A percentile compares a stretch with the other conserved stretches of the same genome.
Conservation (phyloP, 2,888 invertebrate species). For the Watsonalla cultraria region DNA sequence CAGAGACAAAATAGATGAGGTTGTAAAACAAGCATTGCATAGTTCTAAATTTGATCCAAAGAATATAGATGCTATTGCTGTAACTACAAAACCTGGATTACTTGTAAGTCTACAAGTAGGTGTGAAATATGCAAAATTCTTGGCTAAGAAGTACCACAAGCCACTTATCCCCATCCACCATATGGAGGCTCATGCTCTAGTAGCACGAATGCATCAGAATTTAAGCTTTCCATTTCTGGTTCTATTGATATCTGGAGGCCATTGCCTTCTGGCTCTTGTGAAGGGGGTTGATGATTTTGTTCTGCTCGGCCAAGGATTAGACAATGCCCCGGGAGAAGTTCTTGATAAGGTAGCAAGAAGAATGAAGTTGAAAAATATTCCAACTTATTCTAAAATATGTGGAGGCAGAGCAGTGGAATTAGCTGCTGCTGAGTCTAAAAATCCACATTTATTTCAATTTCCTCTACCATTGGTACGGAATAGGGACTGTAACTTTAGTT, state of each 20-base stretch:
- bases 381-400: slow-evolving; percentile 83
- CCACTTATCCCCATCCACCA: slow-evolving; percentile 98
- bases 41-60: slow-evolving; percentile 77
- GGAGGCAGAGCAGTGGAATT: slow-evolving; percentile 93
- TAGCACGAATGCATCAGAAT: slow-evolving; percentile 84
- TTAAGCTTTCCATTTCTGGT: slow-evolving; percentile 93
- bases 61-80: slow-evolving; percentile 92
- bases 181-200: slow-evolving; percentile 99
- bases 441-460: slow-evolving; percentile 82
- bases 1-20: slow-evolving; percentile 84
- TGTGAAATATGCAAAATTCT: slow-evolving; percentile 87
- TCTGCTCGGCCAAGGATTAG: slow-evolving; percentile 87
- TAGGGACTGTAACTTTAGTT: slow-evolving; percentile 93
- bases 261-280: slow-evolving; percentile 89
- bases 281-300: slow-evolving; percentile 85
- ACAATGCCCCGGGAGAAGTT: slow-evolving; percentile 95
- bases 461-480: slow-evolving; percentile 80
- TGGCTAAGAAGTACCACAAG: slow-evolving; percentile 82
- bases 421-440: slow-evolving; percentile 83
- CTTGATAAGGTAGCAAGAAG: slow-evolving; percentile 95
- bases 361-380: slow-evolving; percentile 88
- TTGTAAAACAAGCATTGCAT: slow-evolving; percentile 83
- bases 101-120: slow-evolving; percentile 88
- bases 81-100: slow-evolving; percentile 94
- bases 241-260: slow-evolving; percentile 95